Evolutionary conservation across 2,797 vertebrate species (phyloP).

Genomic region (Cercopithecus mitis): DNA sequence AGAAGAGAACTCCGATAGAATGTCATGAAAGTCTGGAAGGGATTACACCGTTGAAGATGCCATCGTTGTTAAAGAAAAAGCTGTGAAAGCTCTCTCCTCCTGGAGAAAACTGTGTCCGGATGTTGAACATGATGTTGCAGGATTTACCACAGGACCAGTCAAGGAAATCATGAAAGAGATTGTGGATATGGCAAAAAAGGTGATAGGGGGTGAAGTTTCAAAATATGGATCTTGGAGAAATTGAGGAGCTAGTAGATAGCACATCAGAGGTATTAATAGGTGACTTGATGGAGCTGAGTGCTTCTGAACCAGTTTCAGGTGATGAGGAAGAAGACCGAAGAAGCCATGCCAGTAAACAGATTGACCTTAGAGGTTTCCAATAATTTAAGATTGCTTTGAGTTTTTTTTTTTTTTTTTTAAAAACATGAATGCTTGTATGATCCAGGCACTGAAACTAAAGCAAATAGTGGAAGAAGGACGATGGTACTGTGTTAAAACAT

Average conservation of each 20-base stretch:
- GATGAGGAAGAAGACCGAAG: background rate
- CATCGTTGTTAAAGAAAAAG: background rate
- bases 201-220: background rate
- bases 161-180: background rate
- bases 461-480: background rate
- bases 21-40: background rate
- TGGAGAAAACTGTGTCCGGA: background rate
- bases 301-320: background rate
- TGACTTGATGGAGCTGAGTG: background rate
- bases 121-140: background rate
- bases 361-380: background rate
- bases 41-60: background rate
- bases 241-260: background rate
- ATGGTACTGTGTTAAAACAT: background rate
- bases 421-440: background rate
- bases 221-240: background rate
- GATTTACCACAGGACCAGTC: background rate
- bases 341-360: background rate
- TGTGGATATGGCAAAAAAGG: background rate
- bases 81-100: background rate
- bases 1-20: background rate
- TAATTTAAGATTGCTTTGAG: background rate
- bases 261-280: background rate
- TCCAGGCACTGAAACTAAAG: background rate
- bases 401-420: background rate